A percentile compares a stretch with the other conserved stretches of the same genome.
phyloP scores from a whole-genome alignment of 2,113 vertebrate genomes.

The Phaethornis superciliosus region DNA sequence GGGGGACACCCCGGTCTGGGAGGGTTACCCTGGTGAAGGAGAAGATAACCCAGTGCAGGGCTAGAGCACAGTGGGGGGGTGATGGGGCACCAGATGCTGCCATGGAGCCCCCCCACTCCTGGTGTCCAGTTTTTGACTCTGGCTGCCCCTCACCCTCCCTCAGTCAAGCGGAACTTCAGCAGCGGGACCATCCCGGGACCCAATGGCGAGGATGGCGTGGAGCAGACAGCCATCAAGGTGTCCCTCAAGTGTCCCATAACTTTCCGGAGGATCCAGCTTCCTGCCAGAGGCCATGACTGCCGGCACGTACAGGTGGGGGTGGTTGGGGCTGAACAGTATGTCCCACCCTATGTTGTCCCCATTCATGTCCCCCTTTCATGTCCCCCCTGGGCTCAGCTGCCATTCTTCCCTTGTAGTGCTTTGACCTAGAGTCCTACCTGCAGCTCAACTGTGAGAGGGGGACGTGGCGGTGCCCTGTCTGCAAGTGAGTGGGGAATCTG shows the following conservation, averaged over 20 bases:
- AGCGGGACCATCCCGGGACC: constrained; percentile 91
- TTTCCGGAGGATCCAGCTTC: constrained; percentile 95
- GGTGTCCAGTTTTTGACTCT: neutral
- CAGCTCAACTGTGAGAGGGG: constrained; percentile 84
- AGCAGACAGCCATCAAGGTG: constrained; percentile 96
- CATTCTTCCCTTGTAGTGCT: constrained; percentile 75
- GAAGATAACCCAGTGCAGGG: no score
- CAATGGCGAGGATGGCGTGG: constrained; percentile 93
- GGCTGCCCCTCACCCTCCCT: neutral
- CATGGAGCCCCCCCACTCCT: neutral
- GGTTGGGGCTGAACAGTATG: no score
- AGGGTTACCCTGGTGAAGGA: neutral
- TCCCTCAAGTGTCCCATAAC: constrained; percentile 97
- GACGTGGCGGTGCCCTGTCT: constrained; percentile 86
- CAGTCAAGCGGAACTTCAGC: constrained; percentile 94
- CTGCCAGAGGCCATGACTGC: constrained; percentile 92
- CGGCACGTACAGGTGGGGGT: constrained; percentile 89
- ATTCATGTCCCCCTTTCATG: accelerated
- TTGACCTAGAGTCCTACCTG: constrained; percentile 89
- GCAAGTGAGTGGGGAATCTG: constrained; percentile 69
- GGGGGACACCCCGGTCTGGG: neutral
- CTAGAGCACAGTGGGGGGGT: neutral
- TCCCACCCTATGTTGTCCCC: no score
- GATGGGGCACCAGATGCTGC: neutral
- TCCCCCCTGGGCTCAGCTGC: accelerated